phyloP scores from a whole-genome alignment of 2,888 invertebrate species.

The Chrysolina oricalcia region DNA sequence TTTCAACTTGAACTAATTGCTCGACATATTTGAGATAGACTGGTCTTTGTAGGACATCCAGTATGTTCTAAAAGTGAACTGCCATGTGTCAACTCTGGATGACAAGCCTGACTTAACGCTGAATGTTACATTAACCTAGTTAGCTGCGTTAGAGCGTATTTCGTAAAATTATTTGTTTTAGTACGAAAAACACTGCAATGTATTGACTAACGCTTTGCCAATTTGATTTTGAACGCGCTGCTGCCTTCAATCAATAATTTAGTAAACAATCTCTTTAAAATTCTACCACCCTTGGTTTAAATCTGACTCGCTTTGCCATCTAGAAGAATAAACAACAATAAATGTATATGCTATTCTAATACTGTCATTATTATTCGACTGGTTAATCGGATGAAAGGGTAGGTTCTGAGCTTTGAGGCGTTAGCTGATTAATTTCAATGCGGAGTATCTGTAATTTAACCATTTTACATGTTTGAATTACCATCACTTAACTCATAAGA shows the following conservation, averaged over 20 bases:
- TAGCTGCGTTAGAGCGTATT: constrained; percentile 39
- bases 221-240: background rate
- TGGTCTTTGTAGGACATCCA: constrained; percentile 43
- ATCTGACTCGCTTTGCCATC: too few species aligned
- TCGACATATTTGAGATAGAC: constrained; percentile 27
- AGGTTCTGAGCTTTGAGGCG: too few species aligned
- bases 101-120: constrained; percentile 29
- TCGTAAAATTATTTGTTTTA: constrained; percentile 44
- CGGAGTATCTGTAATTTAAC: too few species aligned
- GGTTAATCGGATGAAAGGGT: too few species aligned
- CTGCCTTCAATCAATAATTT: background rate
- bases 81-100: constrained; percentile 30
- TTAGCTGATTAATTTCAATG: too few species aligned
- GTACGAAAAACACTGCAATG: constrained; percentile 43
- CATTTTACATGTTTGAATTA: too few species aligned
- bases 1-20: constrained; percentile 33
- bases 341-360: too few species aligned
- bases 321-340: too few species aligned
- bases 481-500: too few species aligned
- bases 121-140: constrained; percentile 42
- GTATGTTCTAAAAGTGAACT: constrained; percentile 44
- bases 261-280: too few species aligned
- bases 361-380: too few species aligned
- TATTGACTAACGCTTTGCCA: constrained; percentile 21
- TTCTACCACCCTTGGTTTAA: too few species aligned